Evolutionary conservation across 2,888 invertebrate genomes (phyloP).

Genomic region (Dryobotodes eremita): DNA sequence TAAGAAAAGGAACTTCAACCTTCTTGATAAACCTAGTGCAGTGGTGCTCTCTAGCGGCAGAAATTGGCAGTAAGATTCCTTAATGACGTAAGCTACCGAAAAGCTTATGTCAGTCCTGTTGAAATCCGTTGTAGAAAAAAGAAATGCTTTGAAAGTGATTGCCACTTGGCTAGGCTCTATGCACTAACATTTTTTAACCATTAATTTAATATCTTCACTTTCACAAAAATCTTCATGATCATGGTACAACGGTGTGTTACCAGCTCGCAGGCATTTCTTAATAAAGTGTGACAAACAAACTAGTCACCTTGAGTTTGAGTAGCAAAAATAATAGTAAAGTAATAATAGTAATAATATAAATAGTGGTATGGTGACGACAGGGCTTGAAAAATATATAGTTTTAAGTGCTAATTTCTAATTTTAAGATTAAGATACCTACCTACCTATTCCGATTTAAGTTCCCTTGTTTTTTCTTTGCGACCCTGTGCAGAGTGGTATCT

Average conservation of each 20-base stretch:
- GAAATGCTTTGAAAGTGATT: neutral
- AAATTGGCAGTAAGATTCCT: neutral
- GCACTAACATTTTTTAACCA: neutral
- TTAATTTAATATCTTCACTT: neutral
- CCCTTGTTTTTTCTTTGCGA: neutral
- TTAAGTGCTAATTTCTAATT: neutral
- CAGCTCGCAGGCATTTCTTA: constrained; percentile 1
- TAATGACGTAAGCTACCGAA: too few species aligned
- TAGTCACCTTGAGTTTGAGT: neutral
- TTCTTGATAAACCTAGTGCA: neutral
- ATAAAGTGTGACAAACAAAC: neutral
- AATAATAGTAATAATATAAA: too few species aligned
- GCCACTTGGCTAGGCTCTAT: neutral
- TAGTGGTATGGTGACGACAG: too few species aligned
- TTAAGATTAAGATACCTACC: too few species aligned
- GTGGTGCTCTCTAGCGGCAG: neutral
- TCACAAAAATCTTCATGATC: neutral
- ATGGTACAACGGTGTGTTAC: neutral
- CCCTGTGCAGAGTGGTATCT: neutral
- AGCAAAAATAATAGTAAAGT: too few species aligned
- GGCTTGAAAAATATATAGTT: too few species aligned
- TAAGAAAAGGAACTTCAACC: neutral
- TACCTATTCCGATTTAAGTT: too few species aligned
- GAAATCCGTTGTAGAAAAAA: constrained; percentile 1
- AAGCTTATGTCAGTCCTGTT: too few species aligned